Evolutionary conservation across 2,888 invertebrate genomes (phyloP), one percentile per base, ranked within the genome.

Genomic region (Ceramica pisi): DNA sequence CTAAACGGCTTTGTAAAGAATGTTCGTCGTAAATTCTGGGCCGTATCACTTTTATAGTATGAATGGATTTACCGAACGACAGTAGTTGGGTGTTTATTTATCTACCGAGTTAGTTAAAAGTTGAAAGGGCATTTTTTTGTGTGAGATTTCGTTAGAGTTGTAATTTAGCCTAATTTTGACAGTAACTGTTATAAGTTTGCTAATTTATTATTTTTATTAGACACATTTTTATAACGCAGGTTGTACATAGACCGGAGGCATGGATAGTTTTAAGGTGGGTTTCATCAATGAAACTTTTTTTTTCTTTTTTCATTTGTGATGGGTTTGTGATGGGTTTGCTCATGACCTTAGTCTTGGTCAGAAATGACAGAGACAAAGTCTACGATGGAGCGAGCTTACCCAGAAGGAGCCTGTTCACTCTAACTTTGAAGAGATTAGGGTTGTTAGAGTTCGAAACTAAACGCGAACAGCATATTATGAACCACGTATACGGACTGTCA

Each of bases 1-100:
- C 81, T 81, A 84, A 86, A 69, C 85, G 68, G 76, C 59, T 78
- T 78, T 69, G 26, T 61, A 69, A 82, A 74, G 75, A 80, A 84
- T 84, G 71, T 72, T n/a, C 21, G 19, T 68, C 67, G 78, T 85
- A 83, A 86, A 86, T 85, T 71, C 77, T 60, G 46, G 31, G 66
- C 21, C 71, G 64, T 75, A 83, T 77, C 74, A 73, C 57, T 80
- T 75, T 75, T 65, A 68, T 67, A 70, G 75, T 73, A 75, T 71
- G 67, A 82, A 77, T 82, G 62, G 75, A 66, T 75, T 71, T 80
- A 71, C 41, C 59, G 44, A 26, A 31, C 51, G 44, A 26, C 38
- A 60, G 55, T 66, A 56, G 77, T 60, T 48, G 26, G 53, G 63
- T 78, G 77, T 81, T 78, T 67, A 76, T 76, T 68, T 80, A 80